Base-by-base conservation (phyloP, 2,797 vertebrate genomes). In the Falco berigora region DNA sequence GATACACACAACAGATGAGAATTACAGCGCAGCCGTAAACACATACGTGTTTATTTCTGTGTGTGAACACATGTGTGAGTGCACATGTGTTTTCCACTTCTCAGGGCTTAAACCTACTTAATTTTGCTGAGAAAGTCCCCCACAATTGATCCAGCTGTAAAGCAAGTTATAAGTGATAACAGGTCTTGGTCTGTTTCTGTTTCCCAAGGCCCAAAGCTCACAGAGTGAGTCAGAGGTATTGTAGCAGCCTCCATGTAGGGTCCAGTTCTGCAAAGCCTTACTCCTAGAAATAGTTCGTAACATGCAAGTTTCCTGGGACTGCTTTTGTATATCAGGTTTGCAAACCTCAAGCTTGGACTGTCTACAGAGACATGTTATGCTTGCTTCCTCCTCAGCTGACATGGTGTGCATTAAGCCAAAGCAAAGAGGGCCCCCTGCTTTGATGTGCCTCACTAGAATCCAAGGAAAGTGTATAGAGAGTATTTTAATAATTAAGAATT, bases 401-500 rank as follows among this genome's bases (percentile, higher is more conserved):
- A 90, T 1, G 32, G 83, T 19, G 86, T 46, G 90, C 22, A 2
- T 38, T 4, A 82, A 56, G 95, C 79, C 90, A 85, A 92, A 34
- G 94, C 92, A 82, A 52, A 78, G 83, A 90, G 68, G 91, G 36
- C 89, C 92, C 94, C 86, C 73, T 8, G 86, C 97, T 94, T 97
- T 85, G 79, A 82, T 88, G 78, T 93, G 76, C 76, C 78, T 63
- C 73, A 3, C 46, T 30, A 53, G 28, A 62, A 96, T 82, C 95
- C 97, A 56, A 46, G 95, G 27, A 92, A 86, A 93, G 94, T 76
- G 83, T 28, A 96, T 10, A 78, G 75, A 95, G 92, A 94, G 88
- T 90, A 78, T 93, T 94, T 94, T 87, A 86, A 90, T 88, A 92
- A 97, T 96, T 90, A 75, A 91, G 94, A 97, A 88, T 97, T 97